These are phyloP conservation scores for Eulemur albifrons DNA, from an alignment of 2,797 vertebrate genomes.

Conservation along the genomic window DNA sequence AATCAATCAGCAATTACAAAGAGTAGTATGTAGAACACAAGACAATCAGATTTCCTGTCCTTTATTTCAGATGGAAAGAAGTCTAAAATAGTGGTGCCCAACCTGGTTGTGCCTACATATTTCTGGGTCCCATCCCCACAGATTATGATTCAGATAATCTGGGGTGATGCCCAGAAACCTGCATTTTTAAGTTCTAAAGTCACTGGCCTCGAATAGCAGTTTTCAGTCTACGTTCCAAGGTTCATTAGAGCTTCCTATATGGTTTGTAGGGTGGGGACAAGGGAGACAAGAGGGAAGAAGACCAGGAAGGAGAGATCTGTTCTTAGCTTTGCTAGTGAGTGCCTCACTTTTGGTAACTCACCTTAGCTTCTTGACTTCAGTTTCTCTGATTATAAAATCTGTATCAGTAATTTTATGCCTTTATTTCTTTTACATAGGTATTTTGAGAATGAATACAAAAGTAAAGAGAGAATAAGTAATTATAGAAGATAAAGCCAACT, in stretches of 20 bases:
- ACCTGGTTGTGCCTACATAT: background rate
- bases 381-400: constrained; percentile 31
- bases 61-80: background rate
- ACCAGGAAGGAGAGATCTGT: background rate
- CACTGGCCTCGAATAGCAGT: background rate
- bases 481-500: background rate
- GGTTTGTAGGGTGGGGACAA: background rate
- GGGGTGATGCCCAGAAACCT: background rate
- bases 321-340: background rate
- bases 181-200: background rate
- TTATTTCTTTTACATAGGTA: background rate
- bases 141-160: background rate
- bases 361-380: background rate
- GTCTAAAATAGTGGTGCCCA: background rate
- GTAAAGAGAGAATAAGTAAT: background rate
- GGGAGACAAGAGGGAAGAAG: background rate
- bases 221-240: background rate
- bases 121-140: background rate
- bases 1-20: constrained; percentile 41
- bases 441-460: constrained; percentile 17
- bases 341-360: background rate
- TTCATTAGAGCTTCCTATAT: background rate
- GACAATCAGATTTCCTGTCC: background rate
- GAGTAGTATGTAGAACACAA: background rate
- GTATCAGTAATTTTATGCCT: background rate